These are phyloP conservation scores for Coreoperca whiteheadi DNA, from an alignment of 2,113 vertebrate genomes.

Conservation along the genomic window DNA sequence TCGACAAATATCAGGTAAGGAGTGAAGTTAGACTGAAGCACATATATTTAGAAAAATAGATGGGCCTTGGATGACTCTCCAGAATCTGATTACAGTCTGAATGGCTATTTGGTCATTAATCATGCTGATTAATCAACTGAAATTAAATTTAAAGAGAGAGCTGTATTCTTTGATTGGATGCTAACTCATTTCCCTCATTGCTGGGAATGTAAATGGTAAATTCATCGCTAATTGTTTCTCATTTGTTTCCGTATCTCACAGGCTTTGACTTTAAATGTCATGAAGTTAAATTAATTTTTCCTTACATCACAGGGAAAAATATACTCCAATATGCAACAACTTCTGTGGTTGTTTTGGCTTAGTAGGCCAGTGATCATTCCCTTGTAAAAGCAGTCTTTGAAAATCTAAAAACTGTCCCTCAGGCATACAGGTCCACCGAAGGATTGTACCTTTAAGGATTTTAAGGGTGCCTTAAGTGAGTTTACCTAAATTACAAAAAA, in stretches of 20 bases:
- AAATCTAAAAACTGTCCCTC: neutral
- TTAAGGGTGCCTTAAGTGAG: neutral
- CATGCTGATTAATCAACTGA: conserved; percentile 63
- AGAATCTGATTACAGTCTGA: conserved; percentile 61
- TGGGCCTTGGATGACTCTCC: conserved; percentile 35
- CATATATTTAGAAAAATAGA: conserved; percentile 70
- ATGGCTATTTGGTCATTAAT: conserved; percentile 58
- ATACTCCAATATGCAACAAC: neutral
- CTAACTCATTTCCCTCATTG: conserved; percentile 27
- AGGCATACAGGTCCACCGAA: neutral
- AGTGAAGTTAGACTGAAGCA: conserved; percentile 54
- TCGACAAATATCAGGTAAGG: conserved; percentile 56
- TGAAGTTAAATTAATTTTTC: conserved; percentile 20
- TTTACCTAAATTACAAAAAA: too few species aligned
- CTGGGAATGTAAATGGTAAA: conserved; percentile 27
- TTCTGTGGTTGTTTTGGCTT: neutral
- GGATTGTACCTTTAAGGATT: neutral
- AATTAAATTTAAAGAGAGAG: conserved; percentile 52
- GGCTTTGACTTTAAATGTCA: conserved; percentile 38
- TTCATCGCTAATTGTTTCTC: conserved; percentile 19
- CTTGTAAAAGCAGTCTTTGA: neutral
- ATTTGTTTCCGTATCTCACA: conserved; percentile 8
- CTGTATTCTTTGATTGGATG: conserved; percentile 37
- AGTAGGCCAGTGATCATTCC: neutral
- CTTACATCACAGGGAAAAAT: neutral